Base-by-base conservation (phyloP, 2,113 vertebrate species). In the Nansenia antarctica region DNA sequence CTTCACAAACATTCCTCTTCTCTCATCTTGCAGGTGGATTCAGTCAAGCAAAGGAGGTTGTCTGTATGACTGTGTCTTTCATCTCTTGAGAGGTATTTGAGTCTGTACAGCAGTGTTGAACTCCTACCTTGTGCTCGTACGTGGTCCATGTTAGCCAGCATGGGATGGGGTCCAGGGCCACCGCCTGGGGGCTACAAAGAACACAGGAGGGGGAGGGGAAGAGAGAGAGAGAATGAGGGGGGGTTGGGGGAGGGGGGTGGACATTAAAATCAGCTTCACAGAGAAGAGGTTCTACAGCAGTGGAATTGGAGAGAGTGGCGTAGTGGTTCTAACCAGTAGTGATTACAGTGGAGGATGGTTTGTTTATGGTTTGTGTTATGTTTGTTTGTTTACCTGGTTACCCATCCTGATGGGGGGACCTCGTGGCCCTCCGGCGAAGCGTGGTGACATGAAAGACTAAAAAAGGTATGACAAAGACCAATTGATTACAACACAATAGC, bases 111-210 rank as follows among this genome's bases (percentile, higher is more conserved):
- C 22, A 8, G 11, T 27, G 24, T 55, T 24, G 53, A 24, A 9
- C 3, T 4, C 54, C 84, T 86, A 99, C 98, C 98, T 95, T 99
- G 98, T 88, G 98, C 95, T 87, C 98, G 92, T 61, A 94, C 96
- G 70, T 96, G 97, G 87, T 99, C 98, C 98, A 99, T 98, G 81
- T 96, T 98, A 81, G 96, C 94, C 88, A 99, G 93, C 93, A 99
- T 93, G 29, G 96, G 95, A 91, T 99, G 98, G 70, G 96, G 95
- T 80, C 97, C 95, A 3, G 97, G 96, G 83, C 98, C 97, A 45
- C 95, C 96, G 3, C 96, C 96, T 1, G 98, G 98, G 77, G 97
- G 96, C 97, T 99, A 84, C 14, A 22, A 27, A 60, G 9, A 70
- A 34, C 22, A 30, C 11, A 32, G 66, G 5, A 65, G 45, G 22